Base-by-base conservation (phyloP, 1,140 invertebrate species). In the Panagrolaimus sp. region DNA sequence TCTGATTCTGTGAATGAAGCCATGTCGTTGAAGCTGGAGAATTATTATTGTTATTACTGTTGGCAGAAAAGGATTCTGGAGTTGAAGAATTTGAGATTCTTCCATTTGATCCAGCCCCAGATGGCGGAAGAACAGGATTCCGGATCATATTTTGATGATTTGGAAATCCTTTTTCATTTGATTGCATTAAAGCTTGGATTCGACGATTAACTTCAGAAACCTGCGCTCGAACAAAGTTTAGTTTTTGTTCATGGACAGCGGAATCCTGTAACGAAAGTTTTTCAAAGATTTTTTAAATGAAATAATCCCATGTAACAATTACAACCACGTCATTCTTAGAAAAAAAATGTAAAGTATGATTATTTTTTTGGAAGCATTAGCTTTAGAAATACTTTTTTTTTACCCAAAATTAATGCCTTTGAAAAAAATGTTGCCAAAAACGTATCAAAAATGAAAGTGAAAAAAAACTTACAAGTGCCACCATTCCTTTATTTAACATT, bases 241-340 rank as follows among this genome's bases (percentile, higher is more conserved):
- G 69, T 64, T 78, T 79, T 68, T 81, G 78, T 55, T 82, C 79
- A 52, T 81, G 80, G 12, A 81, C 79, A 24, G 80, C 76, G 3
- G 75, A 71, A 52, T 81, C 79, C 78, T 80, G 58, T 45, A 81
- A 78, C 26, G 14, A 43, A 14, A 32, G 43, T 28, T 0, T 15
- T 65, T 66, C 17, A 26, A n/a, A 58, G 12, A 12, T 58, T n/a
- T 55, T 21, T n/a, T n/a, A n/a, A n/a, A n/a, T n/a, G n/a, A n/a
- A n/a, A n/a, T n/a, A n/a, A n/a, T n/a, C n/a, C n/a, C n/a, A n/a
- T n/a, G n/a, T n/a, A n/a, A n/a, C n/a, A n/a, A 47, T n/a, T 15
- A n/a, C 15, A 15, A 4, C 1, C 12, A n/a, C 38, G 12, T 26
- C 64, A 66, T 14, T 32, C 17, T 62, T 45, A 15, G 8, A 68